Percentiles rank a stretch among this genome's conserved stretches.
phyloP scores from a whole-genome alignment of 2,797 vertebrate species.

The Sebastiscus tertius region DNA sequence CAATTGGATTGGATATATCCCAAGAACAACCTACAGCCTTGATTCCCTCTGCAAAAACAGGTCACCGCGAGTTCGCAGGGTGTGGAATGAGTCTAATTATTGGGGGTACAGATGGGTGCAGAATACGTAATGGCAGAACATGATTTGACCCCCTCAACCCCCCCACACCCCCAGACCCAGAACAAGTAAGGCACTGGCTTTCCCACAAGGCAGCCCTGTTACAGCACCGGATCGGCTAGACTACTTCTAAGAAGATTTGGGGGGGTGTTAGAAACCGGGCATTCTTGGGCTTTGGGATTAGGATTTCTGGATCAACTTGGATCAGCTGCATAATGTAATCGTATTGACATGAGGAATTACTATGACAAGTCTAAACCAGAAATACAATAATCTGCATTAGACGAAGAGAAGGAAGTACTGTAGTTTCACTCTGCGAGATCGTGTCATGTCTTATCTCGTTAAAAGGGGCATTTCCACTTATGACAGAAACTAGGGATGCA shows the following conservation, averaged over 20 bases:
- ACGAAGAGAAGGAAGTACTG: constrained; percentile 33
- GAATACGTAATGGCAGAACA: constrained; percentile 64
- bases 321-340: constrained; percentile 78
- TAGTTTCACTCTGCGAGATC: constrained; percentile 38
- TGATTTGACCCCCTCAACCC: constrained; percentile 27
- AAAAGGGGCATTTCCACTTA: constrained; percentile 34
- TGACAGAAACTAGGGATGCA: background rate
- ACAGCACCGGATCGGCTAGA: constrained; percentile 29
- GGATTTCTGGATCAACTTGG: constrained; percentile 76
- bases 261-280: constrained; percentile 60
- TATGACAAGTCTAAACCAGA: constrained; percentile 62
- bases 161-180: background rate
- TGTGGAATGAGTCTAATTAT: constrained; percentile 83
- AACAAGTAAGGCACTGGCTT: constrained; percentile 11
- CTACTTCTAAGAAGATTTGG: constrained; percentile 69
- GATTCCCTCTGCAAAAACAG: constrained; percentile 76
- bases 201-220: constrained; percentile 36
- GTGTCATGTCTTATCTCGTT: constrained; percentile 55
- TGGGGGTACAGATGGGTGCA: constrained; percentile 62
- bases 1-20: constrained; percentile 81
- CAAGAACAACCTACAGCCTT: constrained; percentile 80
- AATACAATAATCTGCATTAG: constrained; percentile 72
- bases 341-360: constrained; percentile 74
- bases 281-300: constrained; percentile 68
- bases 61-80: constrained; percentile 77